Percentiles rank a stretch among this genome's conserved stretches.
Evolutionary conservation across 2,888 invertebrate species (phyloP).

Genomic region (Eumacrocentrus americanus): DNA sequence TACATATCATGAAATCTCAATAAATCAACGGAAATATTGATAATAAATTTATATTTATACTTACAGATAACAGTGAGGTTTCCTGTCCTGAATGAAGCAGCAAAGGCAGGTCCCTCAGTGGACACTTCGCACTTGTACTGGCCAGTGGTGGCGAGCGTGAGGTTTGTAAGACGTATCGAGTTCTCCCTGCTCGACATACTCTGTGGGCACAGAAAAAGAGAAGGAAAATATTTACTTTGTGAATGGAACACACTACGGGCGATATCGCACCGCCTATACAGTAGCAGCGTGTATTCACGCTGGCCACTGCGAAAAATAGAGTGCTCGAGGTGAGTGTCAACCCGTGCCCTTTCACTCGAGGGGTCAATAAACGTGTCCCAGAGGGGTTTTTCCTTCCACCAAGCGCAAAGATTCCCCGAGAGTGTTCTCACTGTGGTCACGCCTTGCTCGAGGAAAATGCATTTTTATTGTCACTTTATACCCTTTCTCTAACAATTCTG

Average conservation of each 20-base stretch:
- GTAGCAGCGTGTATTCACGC: background rate
- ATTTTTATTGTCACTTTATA: background rate
- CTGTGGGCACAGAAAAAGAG: constrained; percentile 39
- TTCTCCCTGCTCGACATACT: constrained; percentile 41
- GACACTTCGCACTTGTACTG: constrained; percentile 56
- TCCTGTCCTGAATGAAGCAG: constrained; percentile 42
- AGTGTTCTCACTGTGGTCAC: background rate
- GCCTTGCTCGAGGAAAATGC: background rate
- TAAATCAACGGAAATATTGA: background rate
- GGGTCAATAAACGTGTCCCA: background rate
- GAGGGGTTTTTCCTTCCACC: background rate
- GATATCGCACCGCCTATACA: background rate
- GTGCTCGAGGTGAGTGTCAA: constrained; percentile 1
- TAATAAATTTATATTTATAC: constrained; percentile 25
- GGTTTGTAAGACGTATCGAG: constrained; percentile 43
- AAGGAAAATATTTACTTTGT: constrained; percentile 40
- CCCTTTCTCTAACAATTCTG: too few species aligned
- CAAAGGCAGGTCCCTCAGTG: constrained; percentile 50
- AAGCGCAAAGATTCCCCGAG: background rate
- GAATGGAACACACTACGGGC: constrained; percentile 37
- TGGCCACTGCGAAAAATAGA: constrained; percentile 1
- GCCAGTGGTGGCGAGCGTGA: constrained; percentile 47
- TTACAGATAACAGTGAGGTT: constrained; percentile 53
- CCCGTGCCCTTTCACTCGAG: constrained; percentile 3
- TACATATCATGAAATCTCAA: background rate